phyloP scores from a whole-genome alignment of 2,888 invertebrate genomes.

The Ophion ellenae region DNA sequence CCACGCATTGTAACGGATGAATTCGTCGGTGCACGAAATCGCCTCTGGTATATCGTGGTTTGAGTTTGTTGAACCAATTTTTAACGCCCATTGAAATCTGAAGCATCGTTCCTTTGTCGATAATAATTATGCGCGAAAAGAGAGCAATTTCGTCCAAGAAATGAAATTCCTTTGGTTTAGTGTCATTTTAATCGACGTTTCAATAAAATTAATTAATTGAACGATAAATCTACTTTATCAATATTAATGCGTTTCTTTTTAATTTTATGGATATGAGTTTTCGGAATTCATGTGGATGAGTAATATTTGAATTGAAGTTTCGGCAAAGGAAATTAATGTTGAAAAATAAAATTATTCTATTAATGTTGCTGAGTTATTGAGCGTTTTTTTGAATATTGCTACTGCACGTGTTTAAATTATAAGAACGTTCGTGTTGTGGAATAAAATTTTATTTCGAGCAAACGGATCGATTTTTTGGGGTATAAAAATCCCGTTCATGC shows the following conservation, averaged over 20 bases:
- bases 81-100: neutral
- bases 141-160: neutral
- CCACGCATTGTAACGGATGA: neutral
- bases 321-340: neutral
- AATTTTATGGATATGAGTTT: too few species aligned
- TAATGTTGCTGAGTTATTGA: neutral
- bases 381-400: neutral
- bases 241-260: neutral
- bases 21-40: conserved; percentile 9
- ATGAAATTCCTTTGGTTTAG: neutral
- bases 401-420: neutral
- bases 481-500: neutral
- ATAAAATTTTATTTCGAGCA: neutral
- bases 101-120: neutral
- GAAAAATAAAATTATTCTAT: neutral
- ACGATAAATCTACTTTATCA: neutral
- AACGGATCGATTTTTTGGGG: neutral
- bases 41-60: neutral
- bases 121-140: neutral
- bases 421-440: neutral
- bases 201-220: neutral
- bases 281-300: too few species aligned
- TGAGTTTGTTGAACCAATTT: neutral
- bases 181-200: too few species aligned
- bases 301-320: too few species aligned